Base-by-base conservation (phyloP, 2,113 vertebrate species). In the Percina caprodes region DNA sequence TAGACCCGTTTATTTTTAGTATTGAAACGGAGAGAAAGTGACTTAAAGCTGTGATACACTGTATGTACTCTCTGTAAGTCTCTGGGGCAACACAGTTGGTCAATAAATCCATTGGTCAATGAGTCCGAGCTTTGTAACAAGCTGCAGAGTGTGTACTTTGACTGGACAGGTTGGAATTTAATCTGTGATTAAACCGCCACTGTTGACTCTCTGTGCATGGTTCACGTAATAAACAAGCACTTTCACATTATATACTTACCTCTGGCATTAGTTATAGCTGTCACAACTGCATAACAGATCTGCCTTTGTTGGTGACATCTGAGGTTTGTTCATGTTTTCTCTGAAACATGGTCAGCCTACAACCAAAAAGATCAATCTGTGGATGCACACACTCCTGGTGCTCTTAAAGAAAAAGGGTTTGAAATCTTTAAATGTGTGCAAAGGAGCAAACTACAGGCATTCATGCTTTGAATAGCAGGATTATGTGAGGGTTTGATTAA, bases 151-250 rank as follows among this genome's bases (percentile, higher is more conserved):
- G 61, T 56, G 26, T 79, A 58, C 39, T 73, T 80, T 82, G 68
- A 49, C 63, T 67, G 42, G 16, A 52, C 67, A 69, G 60, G 70
- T 83, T 67, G 39, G 68, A 76, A 80, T 88, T 86, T 85, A 81
- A 56, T 46, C 59, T 72, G 35, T 51, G 65, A 81, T 61, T 56
- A 52, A 77, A 58, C 56, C 19, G 12, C 14, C n/a, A 45, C 74
- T 82, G 85, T 86, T 88, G 82, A 85, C 63, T 80, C 60, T 46
- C 12, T 42, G 68, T 62, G 21, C 54, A 74, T 0, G 45, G 65
- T 74, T 74, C 59, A 66, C 60, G 49, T 24, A 56, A 42, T 63
- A 56, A 70, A 23, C 39, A 33, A 62, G 55, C 52, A 60, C 42
- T 54, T 30, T 58, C 19, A 39, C 39, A 9, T 55, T 16, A 39